Percentiles rank a stretch among this genome's conserved stretches.
Evolutionary conservation across 2,797 vertebrate species (phyloP).

Genomic region (Microctenopoma steveboyesi): DNA sequence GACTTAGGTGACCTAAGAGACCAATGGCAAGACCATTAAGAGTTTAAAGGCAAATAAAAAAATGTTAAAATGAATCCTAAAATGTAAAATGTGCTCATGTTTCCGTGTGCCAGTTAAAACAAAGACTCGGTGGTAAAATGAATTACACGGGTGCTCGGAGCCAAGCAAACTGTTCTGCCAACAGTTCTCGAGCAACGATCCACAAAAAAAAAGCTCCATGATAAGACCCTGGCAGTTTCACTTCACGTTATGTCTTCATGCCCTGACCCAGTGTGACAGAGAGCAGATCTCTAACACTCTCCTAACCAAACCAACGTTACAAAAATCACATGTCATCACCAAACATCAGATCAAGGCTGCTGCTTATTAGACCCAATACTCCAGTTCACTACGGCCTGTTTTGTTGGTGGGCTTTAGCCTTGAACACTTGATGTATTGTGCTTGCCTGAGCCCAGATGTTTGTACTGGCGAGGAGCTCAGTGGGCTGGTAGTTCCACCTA

Average conservation of each 20-base stretch:
- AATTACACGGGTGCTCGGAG: background rate
- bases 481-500: constrained; percentile 61
- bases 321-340: constrained; percentile 70
- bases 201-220: constrained; percentile 14
- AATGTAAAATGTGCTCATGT: too few species aligned
- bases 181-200: constrained; percentile 22
- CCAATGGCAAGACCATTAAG: too few species aligned
- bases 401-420: constrained; percentile 56
- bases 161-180: constrained; percentile 1
- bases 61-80: too few species aligned
- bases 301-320: constrained; percentile 53
- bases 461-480: constrained; percentile 58
- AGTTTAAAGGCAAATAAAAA: too few species aligned
- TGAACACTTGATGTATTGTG: constrained; percentile 76
- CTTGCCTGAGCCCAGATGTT: constrained; percentile 68
- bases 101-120: background rate
- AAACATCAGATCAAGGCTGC: constrained; percentile 64
- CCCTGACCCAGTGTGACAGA: constrained; percentile 40
- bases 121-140: background rate
- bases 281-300: constrained; percentile 48
- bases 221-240: constrained; percentile 27
- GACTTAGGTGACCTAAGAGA: too few species aligned
- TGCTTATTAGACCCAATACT: constrained; percentile 66
- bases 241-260: constrained; percentile 33
- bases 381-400: constrained; percentile 51